phyloP scores from a whole-genome alignment of 2,888 invertebrate species.

The Asteroscopus sphinx region DNA sequence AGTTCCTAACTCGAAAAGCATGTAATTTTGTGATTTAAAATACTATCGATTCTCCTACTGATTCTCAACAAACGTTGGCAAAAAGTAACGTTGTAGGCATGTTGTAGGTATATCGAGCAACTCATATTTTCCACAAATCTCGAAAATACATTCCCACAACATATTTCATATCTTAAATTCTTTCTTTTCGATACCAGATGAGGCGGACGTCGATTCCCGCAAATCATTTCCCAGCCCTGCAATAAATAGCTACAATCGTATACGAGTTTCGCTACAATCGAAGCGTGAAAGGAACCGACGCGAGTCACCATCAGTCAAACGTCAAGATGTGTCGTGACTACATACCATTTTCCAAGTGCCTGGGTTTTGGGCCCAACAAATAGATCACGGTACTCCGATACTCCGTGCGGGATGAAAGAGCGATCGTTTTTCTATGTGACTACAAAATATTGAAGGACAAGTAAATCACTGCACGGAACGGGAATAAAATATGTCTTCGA shows the following conservation, averaged over 20 bases:
- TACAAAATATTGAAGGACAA: constrained; percentile 55
- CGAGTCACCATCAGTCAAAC: constrained; percentile 79
- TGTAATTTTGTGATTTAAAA: no score
- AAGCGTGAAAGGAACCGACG: constrained; percentile 65
- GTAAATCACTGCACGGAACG: constrained; percentile 48
- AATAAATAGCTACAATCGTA: constrained; percentile 60
- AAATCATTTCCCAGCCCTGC: constrained; percentile 53
- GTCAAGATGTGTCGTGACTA: constrained; percentile 79
- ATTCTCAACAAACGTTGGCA: no score
- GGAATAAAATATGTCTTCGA: constrained; percentile 32
- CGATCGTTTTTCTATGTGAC: constrained; percentile 62
- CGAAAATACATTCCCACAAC: constrained; percentile 27
- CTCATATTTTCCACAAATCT: constrained; percentile 16
- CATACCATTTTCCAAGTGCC: constrained; percentile 81
- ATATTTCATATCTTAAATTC: constrained; percentile 44
- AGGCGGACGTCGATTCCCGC: constrained; percentile 50
- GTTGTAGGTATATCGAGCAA: background rate
- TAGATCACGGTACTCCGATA: constrained; percentile 73
- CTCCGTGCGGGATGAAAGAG: constrained; percentile 62
- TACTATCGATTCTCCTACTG: no score
- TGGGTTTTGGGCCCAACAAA: constrained; percentile 76
- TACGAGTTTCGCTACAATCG: constrained; percentile 57
- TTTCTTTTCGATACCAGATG: constrained; percentile 36
- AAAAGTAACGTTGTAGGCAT: no score
- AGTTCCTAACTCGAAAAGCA: no score